Evolutionary conservation across 2,888 invertebrate species (phyloP), one percentile per base, ranked within the genome.

Genomic region (Syrphus vitripennis): DNA sequence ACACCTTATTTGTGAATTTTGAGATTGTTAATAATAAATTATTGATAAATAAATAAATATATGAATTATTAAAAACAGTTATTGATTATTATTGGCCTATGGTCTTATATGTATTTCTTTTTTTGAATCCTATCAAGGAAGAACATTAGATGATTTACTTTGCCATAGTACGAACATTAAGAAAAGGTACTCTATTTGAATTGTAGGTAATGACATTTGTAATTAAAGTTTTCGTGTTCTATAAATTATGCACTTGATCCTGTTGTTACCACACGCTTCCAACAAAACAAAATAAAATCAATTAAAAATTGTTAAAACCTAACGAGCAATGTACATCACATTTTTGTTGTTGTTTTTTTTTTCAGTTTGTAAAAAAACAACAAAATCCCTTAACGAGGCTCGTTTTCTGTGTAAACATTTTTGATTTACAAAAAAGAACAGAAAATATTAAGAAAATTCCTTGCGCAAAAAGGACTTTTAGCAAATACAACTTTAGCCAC

Each of bases 401-500:
- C 10, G 7, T 40, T 21, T 37, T 37, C n/a, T n/a, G 26, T 61
- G 61, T 40, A 61, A 61, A 40, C 16, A 37, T 61, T 61, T 61
- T 61, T 10, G 21, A 16, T 4, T 31, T 31, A 10, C 1, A 14
- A 45, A 19, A 31, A 29, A 29, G 7, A 45, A 16, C n/a, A 9
- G 0, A 34, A 21, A 24, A 2, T 10, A 3, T 2, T 10, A 29
- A 57, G 4, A 37, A 21, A 59, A 59, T 34, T 55, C 29, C 29
- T 4, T n/a, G n/a, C n/a, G 2, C 16, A 75, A 29, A 83, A 45
- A 57, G 42, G 21, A 70, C 65, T 55, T 40, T 37, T 21, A 37
- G 59, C 63, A 45, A n/a, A 53, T 34, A 24, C 82, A 42, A 63
- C 70, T 57, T 19, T 70, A 45, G 16, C 57, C 71, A 71, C 78